phyloP scores from a whole-genome alignment of 2,888 invertebrate species.

The Calameuta pallipes region DNA sequence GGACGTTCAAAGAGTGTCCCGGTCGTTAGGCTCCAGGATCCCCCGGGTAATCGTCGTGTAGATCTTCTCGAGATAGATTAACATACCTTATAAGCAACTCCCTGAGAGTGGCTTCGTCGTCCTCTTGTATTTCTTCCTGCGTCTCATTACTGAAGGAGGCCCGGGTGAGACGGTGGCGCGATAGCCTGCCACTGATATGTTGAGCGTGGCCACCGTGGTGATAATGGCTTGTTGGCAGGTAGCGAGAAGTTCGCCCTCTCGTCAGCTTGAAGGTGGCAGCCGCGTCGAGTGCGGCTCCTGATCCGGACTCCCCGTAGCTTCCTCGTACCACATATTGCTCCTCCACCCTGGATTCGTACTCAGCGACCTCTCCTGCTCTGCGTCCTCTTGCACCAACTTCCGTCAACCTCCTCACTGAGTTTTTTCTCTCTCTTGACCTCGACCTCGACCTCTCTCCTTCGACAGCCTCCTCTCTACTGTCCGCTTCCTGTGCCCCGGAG shows the following conservation, averaged over 20 bases:
- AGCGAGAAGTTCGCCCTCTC: slow-evolving; percentile 64
- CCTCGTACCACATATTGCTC: slow-evolving; percentile 61
- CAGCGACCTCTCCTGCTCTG: slow-evolving; percentile 11
- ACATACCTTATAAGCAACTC: slow-evolving; percentile 93
- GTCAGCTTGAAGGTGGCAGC: slow-evolving; percentile 68
- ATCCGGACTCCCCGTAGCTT: slow-evolving; percentile 55
- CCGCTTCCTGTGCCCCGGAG: slow-evolving; percentile 53
- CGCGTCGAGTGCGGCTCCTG: slow-evolving; percentile 65
- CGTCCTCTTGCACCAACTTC: slow-evolving; percentile 14
- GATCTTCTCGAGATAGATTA: neutral
- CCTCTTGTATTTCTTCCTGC: slow-evolving; percentile 80
- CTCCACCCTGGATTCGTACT: slow-evolving; percentile 52
- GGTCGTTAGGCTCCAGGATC: neutral
- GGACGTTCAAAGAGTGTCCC: neutral
- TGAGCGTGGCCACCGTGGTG: slow-evolving; percentile 43
- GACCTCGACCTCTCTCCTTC: slow-evolving; percentile 6
- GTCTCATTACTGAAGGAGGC: slow-evolving; percentile 82
- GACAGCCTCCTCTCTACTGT: slow-evolving; percentile 10
- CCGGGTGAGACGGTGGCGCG: slow-evolving; percentile 66
- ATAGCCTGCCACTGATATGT: slow-evolving; percentile 55
- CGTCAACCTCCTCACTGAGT: neutral
- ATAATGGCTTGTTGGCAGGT: slow-evolving; percentile 56
- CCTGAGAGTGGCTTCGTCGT: slow-evolving; percentile 93
- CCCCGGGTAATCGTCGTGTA: neutral
- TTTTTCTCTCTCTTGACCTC: slow-evolving; percentile 20